Evolutionary conservation across 2,797 vertebrate genomes (phyloP), one percentile per base, ranked within the genome.

Genomic region (Leptodactylus fallax): DNA sequence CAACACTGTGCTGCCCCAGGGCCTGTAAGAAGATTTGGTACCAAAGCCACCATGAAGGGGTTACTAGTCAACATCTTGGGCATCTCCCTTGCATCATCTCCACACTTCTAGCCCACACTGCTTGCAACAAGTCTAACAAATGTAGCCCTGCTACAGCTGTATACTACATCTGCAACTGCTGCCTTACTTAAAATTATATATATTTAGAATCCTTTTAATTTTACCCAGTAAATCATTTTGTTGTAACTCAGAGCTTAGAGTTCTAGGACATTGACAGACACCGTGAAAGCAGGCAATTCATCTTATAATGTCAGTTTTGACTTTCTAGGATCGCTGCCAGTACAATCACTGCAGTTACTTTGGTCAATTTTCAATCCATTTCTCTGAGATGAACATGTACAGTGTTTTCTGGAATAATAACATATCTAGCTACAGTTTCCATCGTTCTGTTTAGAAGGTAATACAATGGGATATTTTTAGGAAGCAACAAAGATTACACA

Each of bases 301-400:
- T 76, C 72, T 76, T 6, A 51, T 51, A 76, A 21, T 53, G 72
- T 7, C 72, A 53, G 72, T 21, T 21, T 21, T 49, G 16, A 76
- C 49, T 76, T 76, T 51, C 49, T 76, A 51, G 72, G 17, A 76
- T 47, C 36, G 19, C 17, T 74, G 71, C 71, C 71, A 74, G 11
- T 23, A 76, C 47, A 76, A 21, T 76, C 47, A 76, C 72, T 76
- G 47, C 72, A 76, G 47, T 11, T 21, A 74, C 14, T 78, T 78
- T 23, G 47, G 10, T 23, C 12, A 65, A 25, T n/a, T 55, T 11
- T 25, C 49, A 53, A 23, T 55, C 49, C 3, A 13, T 53, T 78
- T 6, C n/a, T 7, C 49, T n/a, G n/a, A 78, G 14, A 56, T 78
- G 74, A 14, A 17, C 53, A 77, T 9, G 45, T 77, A 77, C 19